Evolutionary conservation across 2,888 invertebrate species (phyloP).

Genomic region (Pristionchus entomophagus): DNA sequence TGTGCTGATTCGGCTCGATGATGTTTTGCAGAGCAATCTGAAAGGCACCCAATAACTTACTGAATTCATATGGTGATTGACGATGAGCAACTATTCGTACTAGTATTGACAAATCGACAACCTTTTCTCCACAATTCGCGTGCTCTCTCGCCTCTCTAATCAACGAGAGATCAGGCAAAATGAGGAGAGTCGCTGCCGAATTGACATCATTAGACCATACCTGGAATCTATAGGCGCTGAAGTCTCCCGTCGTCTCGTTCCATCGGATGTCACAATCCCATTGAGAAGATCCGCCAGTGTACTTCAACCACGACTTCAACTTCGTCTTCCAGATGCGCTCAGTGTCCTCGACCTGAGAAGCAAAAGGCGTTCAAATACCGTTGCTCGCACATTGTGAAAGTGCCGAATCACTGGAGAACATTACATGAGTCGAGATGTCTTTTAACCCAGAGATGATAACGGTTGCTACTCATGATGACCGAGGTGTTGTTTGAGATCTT

Average conservation of each 20-base stretch:
- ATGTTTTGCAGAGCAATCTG: constrained; percentile 74
- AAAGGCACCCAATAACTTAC: background rate
- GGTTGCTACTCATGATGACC: no score
- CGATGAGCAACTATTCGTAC: background rate
- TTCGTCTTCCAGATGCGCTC: constrained; percentile 71
- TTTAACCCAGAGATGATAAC: no score
- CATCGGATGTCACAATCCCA: constrained; percentile 72
- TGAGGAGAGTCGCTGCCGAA: no score
- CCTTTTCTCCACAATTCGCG: background rate
- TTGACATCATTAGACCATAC: constrained; percentile 54
- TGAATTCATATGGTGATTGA: background rate
- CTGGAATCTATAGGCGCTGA: constrained; percentile 69
- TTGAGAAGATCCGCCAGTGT: constrained; percentile 71
- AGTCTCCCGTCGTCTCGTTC: constrained; percentile 60
- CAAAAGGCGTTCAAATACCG: background rate
- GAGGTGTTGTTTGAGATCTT: no score
- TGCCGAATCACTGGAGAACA: no score
- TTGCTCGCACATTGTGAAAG: no score
- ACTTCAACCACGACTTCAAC: constrained; percentile 73
- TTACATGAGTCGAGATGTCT: no score
- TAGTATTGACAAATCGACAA: background rate
- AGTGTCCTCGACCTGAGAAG: constrained; percentile 67
- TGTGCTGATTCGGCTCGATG: constrained; percentile 75
- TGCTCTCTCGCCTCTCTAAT: background rate
- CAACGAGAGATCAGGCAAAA: background rate